Evolutionary conservation across 1,140 invertebrate genomes (phyloP), one percentile per base, ranked within the genome.

Genomic region (Temnothorax curvispinosus): DNA sequence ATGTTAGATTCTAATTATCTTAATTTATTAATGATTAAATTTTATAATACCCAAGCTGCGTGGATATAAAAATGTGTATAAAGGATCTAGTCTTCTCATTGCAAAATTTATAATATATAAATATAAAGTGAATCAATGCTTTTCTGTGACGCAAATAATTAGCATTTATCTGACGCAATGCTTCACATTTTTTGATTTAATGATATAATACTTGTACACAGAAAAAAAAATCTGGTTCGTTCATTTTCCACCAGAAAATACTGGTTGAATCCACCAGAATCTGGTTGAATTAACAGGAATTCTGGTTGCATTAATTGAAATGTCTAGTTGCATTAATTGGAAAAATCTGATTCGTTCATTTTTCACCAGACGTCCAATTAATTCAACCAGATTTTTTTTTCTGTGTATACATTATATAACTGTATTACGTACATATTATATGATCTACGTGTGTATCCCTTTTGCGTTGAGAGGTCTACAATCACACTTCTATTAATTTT

Each of bases 141-240:
- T 78, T 76, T 76, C 15, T 50, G 27, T 78, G 58, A 77, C 58
- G 56, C 21, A 78, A 78, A 65, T 78, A 65, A 78, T 78, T 78
- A 78, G 41, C 60, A 50, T 65, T 78, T 35, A 11, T 5, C 44
- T 78, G 44, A 47, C 38, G 58, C 27, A 78, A 78, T 50, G n/a
- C 15, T 50, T 65, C 60, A 47, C 18, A 65, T 78, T 78, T 78
- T 78, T 78, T 18, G n/a, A 65, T 35, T 78, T 67, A 65, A 6
- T 65, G 60, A 78, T 35, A 78, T 65, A 78, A 78, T 78, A 65
- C 58, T 78, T 35, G 60, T n/a, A n/a, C n/a, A n/a, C n/a, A n/a
- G n/a, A n/a, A n/a, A n/a, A n/a, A n/a, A n/a, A n/a, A n/a, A n/a
- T n/a, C n/a, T n/a, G n/a, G n/a, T n/a, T n/a, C n/a, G n/a, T n/a